Conservation (phyloP, 2,113 vertebrate genomes). For the Danionella cerebrum region DNA sequence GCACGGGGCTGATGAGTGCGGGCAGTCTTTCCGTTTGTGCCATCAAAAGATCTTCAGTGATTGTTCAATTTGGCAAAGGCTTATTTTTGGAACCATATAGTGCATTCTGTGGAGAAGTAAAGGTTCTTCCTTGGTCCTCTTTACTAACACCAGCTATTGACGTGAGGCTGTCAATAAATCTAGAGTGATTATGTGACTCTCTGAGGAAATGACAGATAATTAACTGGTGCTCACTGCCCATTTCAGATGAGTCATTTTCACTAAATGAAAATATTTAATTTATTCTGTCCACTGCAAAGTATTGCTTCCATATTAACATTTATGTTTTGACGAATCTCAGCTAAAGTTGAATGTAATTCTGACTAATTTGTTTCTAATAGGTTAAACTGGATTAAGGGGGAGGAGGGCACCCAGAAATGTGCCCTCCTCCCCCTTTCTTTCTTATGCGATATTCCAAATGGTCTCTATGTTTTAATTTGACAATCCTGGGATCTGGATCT, state of each 20-base stretch:
- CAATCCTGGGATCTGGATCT: no score
- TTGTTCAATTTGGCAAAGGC: slow-evolving; percentile 4
- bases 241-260: background rate
- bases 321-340: no score
- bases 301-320: no score
- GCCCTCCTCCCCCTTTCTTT: no score
- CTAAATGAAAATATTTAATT: no score
- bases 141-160: background rate
- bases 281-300: no score
- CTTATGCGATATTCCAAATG: no score
- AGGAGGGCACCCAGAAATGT: no score
- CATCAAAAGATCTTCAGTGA: background rate
- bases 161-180: background rate
- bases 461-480: no score
- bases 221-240: background rate
- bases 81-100: background rate
- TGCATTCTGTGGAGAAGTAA: background rate
- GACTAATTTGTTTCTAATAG: no score
- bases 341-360: no score
- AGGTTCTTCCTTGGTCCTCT: background rate
- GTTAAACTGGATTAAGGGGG: no score
- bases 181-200: background rate
- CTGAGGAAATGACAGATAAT: background rate
- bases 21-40: slow-evolving; percentile 36
- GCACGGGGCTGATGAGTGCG: slow-evolving; percentile 60